phyloP scores from a whole-genome alignment of 2,797 vertebrate species.

The Nyctalus aviator region DNA sequence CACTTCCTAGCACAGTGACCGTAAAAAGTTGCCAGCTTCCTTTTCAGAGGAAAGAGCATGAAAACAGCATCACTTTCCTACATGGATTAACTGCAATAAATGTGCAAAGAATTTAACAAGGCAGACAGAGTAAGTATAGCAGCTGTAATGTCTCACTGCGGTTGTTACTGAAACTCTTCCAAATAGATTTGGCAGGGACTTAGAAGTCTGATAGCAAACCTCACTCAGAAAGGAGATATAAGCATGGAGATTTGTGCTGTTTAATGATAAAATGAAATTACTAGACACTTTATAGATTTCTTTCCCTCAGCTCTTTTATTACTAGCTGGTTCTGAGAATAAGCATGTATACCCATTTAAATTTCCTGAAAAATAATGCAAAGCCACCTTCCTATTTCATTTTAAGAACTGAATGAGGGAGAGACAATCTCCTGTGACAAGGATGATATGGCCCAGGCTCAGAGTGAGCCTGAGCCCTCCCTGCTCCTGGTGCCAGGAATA shows the following conservation, averaged over 20 bases:
- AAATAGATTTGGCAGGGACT: neutral
- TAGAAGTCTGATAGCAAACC: neutral
- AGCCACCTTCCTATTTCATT: neutral
- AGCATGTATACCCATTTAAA: accelerated
- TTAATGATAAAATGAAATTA: constrained; percentile 37
- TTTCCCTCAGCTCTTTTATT: neutral
- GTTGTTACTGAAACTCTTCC: neutral
- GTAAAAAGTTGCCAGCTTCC: neutral
- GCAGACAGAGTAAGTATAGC: neutral
- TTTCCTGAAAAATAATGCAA: neutral
- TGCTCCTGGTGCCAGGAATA: neutral
- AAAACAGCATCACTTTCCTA: constrained; percentile 19
- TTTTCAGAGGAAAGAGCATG: constrained; percentile 8
- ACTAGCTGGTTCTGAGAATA: neutral
- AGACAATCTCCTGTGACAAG: neutral
- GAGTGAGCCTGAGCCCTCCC: neutral
- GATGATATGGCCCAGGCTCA: neutral
- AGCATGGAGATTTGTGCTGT: neutral
- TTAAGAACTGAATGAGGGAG: neutral
- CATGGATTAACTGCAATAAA: neutral
- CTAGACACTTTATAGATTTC: neutral
- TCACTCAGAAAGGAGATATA: neutral
- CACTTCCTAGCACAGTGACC: neutral
- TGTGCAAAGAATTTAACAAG: constrained; percentile 41
- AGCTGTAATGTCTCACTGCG: neutral